Percentiles rank a stretch among this genome's conserved stretches.
phyloP scores from a whole-genome alignment of 2,797 vertebrate genomes.

The Aulostomus chinensis region DNA sequence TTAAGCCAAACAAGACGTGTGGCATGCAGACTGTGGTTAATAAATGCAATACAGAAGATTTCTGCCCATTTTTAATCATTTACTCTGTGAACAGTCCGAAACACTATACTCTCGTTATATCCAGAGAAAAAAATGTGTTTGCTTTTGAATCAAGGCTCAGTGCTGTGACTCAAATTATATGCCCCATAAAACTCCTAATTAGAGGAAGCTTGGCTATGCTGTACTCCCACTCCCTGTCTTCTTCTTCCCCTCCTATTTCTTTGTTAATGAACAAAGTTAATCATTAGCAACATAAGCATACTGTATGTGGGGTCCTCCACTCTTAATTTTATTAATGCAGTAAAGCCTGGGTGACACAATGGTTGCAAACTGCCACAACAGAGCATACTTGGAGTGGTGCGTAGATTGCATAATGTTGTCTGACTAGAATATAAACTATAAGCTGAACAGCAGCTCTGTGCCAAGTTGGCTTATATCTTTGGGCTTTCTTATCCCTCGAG shows the following conservation, averaged over 20 bases:
- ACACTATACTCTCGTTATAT: constrained; percentile 27
- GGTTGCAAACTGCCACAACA: constrained; percentile 1
- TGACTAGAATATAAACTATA: too few species aligned
- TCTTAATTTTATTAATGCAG: background rate
- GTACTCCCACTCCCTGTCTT: constrained; percentile 26
- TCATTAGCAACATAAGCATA: constrained; percentile 41
- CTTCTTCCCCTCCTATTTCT: constrained; percentile 28
- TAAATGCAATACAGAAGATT: constrained; percentile 4
- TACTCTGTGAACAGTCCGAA: constrained; percentile 6
- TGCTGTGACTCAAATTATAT: constrained; percentile 77
- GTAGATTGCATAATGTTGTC: constrained; percentile 5
- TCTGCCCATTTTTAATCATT: constrained; percentile 13
- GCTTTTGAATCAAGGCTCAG: constrained; percentile 71
- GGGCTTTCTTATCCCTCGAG: background rate
- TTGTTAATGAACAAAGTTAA: constrained; percentile 62
- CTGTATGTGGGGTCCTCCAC: background rate
- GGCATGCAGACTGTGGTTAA: background rate
- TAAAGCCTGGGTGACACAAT: too few species aligned
- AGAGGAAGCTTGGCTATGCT: constrained; percentile 61
- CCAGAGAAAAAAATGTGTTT: constrained; percentile 45
- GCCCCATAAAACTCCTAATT: constrained; percentile 83
- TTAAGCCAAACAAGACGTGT: too few species aligned
- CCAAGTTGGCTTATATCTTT: background rate
- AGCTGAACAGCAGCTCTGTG: constrained; percentile 1
- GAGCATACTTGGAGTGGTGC: background rate